These are phyloP conservation scores for Drosophila tripunctata DNA, from an alignment of 2,888 invertebrate species.

Conservation along the genomic window DNA sequence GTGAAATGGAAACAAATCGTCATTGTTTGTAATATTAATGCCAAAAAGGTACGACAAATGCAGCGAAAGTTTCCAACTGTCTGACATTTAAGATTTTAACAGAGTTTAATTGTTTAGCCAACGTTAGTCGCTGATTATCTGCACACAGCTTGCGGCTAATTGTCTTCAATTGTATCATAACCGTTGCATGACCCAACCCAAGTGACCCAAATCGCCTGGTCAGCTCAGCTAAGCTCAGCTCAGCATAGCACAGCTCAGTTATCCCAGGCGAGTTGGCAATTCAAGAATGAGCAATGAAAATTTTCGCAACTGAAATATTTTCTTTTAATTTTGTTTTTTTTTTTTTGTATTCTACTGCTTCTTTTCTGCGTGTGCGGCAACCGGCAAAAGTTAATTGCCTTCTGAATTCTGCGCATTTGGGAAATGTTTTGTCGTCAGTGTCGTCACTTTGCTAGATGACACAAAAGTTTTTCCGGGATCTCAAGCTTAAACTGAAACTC, in stretches of 20 bases:
- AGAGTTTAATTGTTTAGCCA: conserved; percentile 39
- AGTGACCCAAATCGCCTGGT: conserved; percentile 66
- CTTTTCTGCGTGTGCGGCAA: conserved; percentile 53
- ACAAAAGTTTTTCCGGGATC: conserved; percentile 54
- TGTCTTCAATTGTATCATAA: conserved; percentile 77
- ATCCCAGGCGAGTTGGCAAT: conserved; percentile 41
- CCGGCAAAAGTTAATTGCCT: conserved; percentile 68
- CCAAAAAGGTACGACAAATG: conserved; percentile 19
- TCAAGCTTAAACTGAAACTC: background rate
- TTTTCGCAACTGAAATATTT: conserved; percentile 51
- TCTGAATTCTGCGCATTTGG: conserved; percentile 70
- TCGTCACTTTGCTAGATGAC: conserved; percentile 40
- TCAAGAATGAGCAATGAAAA: conserved; percentile 57
- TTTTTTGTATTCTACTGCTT: background rate
- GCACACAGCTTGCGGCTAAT: conserved; percentile 47
- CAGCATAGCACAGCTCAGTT: background rate
- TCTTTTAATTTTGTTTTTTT: conserved; percentile 17
- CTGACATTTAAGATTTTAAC: conserved; percentile 28
- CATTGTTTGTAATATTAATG: conserved; percentile 25
- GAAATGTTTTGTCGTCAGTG: conserved; percentile 53
- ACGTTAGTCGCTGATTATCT: conserved; percentile 44
- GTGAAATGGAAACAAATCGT: conserved; percentile 17
- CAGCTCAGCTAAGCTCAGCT: conserved; percentile 14
- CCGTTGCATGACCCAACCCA: conserved; percentile 72
- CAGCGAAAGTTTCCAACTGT: conserved; percentile 44